Conservation (phyloP, 2,888 invertebrate species). For the Nephrotoma flavescens region DNA sequence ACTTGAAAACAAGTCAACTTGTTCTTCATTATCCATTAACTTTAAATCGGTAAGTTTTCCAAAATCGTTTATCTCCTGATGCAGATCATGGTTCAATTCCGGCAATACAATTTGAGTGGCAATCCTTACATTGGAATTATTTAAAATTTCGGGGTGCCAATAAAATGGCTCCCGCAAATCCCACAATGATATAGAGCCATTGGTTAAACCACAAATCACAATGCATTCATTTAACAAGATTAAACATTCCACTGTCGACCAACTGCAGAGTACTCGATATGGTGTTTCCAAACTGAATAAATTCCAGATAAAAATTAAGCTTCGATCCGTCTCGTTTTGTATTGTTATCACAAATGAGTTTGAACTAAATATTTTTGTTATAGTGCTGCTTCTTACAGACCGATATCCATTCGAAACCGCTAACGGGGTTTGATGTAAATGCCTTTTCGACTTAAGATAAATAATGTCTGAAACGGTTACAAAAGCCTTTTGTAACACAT, state of each 20-base stretch:
- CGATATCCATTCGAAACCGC: not conserved
- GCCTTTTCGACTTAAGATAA: constrained; percentile 9
- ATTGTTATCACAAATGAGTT: not conserved
- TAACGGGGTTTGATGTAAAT: not conserved
- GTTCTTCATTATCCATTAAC: constrained; percentile 11
- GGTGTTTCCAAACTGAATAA: constrained; percentile 37
- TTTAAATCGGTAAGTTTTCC: constrained; percentile 27
- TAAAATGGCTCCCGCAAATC: constrained; percentile 33
- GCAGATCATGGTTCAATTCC: not conserved
- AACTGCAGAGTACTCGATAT: constrained; percentile 36
- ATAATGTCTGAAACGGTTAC: constrained; percentile 21
- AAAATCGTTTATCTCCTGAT: constrained; percentile 9
- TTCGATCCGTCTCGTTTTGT: constrained; percentile 17
- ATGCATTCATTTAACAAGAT: constrained; percentile 37
- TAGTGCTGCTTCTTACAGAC: not conserved
- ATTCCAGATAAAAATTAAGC: constrained; percentile 46
- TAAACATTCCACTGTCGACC: constrained; percentile 37
- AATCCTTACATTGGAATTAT: constrained; percentile 28
- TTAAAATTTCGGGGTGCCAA: constrained; percentile 33
- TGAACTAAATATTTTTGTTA: not conserved
- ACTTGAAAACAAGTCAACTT: not conserved
- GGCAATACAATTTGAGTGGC: constrained; percentile 29
- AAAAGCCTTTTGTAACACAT: constrained; percentile 21
- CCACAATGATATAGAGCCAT: constrained; percentile 40
- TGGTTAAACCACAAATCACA: constrained; percentile 38